Percentiles rank a stretch among this genome's conserved stretches.
These are phyloP conservation scores for Rhadina sibilatrix DNA, from an alignment of 2,113 vertebrate species.

Conservation along the genomic window DNA sequence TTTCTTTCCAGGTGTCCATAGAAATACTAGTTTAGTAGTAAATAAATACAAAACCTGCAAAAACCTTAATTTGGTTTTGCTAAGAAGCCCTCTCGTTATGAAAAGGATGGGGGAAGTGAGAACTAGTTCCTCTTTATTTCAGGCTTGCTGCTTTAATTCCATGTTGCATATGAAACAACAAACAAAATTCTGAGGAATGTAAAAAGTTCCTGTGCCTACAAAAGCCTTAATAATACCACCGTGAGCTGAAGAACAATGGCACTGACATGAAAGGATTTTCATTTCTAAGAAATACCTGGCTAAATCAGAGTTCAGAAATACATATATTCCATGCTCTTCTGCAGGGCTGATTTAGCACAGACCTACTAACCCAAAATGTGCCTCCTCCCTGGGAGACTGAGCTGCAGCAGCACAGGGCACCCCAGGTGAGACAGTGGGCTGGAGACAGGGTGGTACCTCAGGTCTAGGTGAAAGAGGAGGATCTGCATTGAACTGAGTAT, in stretches of 20 bases:
- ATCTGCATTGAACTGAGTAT: neutral
- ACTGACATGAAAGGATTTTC: neutral
- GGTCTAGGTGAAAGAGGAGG: neutral
- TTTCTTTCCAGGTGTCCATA: neutral
- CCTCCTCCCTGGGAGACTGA: neutral
- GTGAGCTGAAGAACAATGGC: neutral
- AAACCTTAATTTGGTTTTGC: neutral
- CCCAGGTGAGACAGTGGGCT: neutral
- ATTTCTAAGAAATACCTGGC: neutral
- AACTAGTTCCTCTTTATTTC: neutral
- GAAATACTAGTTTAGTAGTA: neutral
- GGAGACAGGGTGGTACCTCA: neutral
- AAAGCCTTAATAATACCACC: neutral
- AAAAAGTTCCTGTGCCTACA: neutral
- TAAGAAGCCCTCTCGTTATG: neutral
- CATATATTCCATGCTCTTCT: neutral
- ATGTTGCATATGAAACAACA: neutral
- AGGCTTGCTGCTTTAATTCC: conserved; percentile 10
- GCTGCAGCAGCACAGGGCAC: neutral
- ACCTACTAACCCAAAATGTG: neutral
- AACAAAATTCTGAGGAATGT: neutral
- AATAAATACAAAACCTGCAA: neutral
- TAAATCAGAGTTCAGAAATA: neutral
- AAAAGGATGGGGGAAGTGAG: neutral
- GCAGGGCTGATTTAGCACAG: neutral